These are phyloP conservation scores for Agrotis exclamationis DNA, from an alignment of 2,888 invertebrate genomes.

Conservation along the genomic window DNA sequence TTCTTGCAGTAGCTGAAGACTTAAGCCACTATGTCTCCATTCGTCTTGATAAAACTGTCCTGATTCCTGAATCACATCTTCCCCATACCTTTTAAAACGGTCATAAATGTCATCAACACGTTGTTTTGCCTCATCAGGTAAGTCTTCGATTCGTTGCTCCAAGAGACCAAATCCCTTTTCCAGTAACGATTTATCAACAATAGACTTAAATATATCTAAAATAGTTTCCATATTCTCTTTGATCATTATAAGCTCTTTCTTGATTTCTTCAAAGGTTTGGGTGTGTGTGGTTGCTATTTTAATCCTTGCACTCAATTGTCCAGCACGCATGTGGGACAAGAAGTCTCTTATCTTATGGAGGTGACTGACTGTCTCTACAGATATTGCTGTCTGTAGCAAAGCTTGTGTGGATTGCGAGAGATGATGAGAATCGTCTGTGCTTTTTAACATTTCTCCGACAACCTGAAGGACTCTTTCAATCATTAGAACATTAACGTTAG, in stretches of 20 bases:
- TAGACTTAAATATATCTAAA: conserved; percentile 20
- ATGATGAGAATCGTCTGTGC: conserved; percentile 5
- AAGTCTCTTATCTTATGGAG: conserved; percentile 27
- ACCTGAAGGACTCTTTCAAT: conserved; percentile 47
- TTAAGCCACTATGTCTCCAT: conserved; percentile 15
- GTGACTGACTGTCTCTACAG: conserved; percentile 8
- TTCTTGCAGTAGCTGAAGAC: conserved; percentile 17
- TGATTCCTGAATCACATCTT: too few species aligned
- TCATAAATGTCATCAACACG: not conserved
- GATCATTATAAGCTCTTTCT: conserved; percentile 6
- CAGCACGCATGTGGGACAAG: conserved; percentile 20
- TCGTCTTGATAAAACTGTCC: too few species aligned
- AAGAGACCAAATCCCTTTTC: conserved; percentile 25
- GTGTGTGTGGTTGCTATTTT: not conserved
- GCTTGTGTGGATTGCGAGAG: conserved; percentile 22
- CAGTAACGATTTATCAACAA: conserved; percentile 38
- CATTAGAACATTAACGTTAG: conserved; percentile 22
- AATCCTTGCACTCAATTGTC: conserved; percentile 23
- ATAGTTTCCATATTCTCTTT: conserved; percentile 7
- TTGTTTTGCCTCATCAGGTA: not conserved
- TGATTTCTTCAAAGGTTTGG: conserved; percentile 11
- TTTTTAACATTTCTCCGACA: conserved; percentile 50
- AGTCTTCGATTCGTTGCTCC: not conserved
- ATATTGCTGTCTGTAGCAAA: conserved; percentile 25
- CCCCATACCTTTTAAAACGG: not conserved